Conservation (phyloP, 2,113 vertebrate genomes). For the Zosterops japonicus region DNA sequence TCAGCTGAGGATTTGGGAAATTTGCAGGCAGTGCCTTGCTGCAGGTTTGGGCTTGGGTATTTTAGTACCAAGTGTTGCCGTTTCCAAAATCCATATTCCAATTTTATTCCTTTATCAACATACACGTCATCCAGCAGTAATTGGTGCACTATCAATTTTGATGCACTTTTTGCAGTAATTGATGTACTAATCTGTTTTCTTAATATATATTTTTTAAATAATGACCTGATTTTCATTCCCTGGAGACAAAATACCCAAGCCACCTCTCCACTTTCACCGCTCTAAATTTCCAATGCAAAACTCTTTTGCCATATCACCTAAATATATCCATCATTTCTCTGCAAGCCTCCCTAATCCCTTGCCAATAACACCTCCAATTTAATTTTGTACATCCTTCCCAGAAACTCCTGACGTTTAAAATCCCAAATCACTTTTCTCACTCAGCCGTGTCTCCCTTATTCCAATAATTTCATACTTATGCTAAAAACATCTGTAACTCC, state of each 20-base stretch:
- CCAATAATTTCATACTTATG: not conserved
- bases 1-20: not conserved
- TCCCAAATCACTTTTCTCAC: not conserved
- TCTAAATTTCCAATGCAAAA: not conserved
- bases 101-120: not conserved
- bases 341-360: not conserved
- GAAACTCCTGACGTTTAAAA: slow-evolving; percentile 16
- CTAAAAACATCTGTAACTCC: slow-evolving; percentile 30
- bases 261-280: not conserved
- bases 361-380: slow-evolving; percentile 8
- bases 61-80: not conserved
- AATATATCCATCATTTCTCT: not conserved
- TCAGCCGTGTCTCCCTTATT: slow-evolving; percentile 14
- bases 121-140: not conserved
- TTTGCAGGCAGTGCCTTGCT: not conserved
- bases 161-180: not conserved
- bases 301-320: not conserved
- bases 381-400: not conserved
- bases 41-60: not conserved
- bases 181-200: not conserved
- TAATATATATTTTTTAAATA: not conserved
- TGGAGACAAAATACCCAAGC: not conserved
- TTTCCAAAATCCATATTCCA: not conserved
- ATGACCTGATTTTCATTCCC: not conserved
- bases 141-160: not conserved